phyloP scores from a whole-genome alignment of 2,888 invertebrate genomes.

The Branchellion lobata region DNA sequence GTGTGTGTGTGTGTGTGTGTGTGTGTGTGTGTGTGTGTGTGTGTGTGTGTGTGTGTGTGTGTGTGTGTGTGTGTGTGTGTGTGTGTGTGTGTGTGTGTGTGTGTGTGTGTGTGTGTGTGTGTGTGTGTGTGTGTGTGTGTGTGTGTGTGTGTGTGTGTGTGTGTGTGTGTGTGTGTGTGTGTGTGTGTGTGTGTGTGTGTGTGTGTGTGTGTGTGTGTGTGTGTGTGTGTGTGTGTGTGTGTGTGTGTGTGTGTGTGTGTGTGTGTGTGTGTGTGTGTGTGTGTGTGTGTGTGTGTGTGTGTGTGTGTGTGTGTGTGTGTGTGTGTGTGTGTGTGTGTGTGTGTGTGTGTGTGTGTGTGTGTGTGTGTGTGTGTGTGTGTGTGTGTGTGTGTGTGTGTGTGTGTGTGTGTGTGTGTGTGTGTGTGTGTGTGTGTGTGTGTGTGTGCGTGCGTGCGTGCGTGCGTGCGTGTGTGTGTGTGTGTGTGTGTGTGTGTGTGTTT shows the following conservation, averaged over 20 bases:
- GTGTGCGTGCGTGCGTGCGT: no score
- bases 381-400: no score
- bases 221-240: conserved; percentile 20
- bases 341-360: conserved; percentile 32
- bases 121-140: background rate
- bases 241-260: conserved; percentile 18
- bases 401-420: no score
- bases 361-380: no score
- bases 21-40: conserved; percentile 23
- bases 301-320: background rate
- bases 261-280: conserved; percentile 16
- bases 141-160: no score
- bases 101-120: background rate
- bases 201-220: conserved; percentile 23
- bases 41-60: conserved; percentile 23
- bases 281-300: background rate
- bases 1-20: background rate
- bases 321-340: background rate
- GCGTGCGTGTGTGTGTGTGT: no score
- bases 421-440: no score
- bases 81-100: conserved; percentile 10
- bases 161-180: background rate
- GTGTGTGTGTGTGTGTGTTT: no score
- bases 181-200: conserved; percentile 23
- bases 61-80: conserved; percentile 23